Base-by-base conservation (phyloP, 2,113 vertebrate species). In the Percina caprodes region DNA sequence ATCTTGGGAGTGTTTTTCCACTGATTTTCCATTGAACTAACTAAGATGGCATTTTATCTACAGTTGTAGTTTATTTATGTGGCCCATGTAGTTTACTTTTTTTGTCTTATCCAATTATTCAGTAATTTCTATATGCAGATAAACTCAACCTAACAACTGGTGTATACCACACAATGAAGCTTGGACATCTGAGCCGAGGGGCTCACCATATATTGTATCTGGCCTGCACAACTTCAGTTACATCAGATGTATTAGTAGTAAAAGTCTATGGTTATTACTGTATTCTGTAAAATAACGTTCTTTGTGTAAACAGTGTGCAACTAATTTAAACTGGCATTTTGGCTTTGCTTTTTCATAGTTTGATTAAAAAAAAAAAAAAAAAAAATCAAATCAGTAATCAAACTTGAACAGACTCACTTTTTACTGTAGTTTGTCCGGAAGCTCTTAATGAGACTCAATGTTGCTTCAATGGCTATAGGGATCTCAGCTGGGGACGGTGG, bases 401-500 rank as follows among this genome's bases (percentile, higher is more conserved):
- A 1, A 60, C 35, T 59, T 30, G 11, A 15, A 21, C 11, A 23
- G 18, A 69, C 86, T 92, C 94, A 97, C 97, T 95, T 92, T 92
- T 96, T 14, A 98, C 96, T 11, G 97, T 97, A 59, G 96, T 92
- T 69, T 97, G 96, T 54, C 93, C 95, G 93, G 89, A 94, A 96
- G 67, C 92, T 92, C 60, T 88, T 88, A 54, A 96, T 15, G 71
- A 99, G 15, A 11, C 88, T 93, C 52, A 90, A 91, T 1, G 96
- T 87, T 48, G 96, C 88, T 54, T 97, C 95, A 56, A 97, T 92
- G 83, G 97, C 97, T 86, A 95, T 94, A 48, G 97, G 95, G 86
- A 98, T 94, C 92, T 98, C 97, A 46, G 95, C 93, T 19, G 97
- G 97, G 62, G 90, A 93, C 70, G 97, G 97, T 21, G 97, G 97